phyloP scores from a whole-genome alignment of 2,888 invertebrate genomes.

The Stenoptilia bipunctidactyla region DNA sequence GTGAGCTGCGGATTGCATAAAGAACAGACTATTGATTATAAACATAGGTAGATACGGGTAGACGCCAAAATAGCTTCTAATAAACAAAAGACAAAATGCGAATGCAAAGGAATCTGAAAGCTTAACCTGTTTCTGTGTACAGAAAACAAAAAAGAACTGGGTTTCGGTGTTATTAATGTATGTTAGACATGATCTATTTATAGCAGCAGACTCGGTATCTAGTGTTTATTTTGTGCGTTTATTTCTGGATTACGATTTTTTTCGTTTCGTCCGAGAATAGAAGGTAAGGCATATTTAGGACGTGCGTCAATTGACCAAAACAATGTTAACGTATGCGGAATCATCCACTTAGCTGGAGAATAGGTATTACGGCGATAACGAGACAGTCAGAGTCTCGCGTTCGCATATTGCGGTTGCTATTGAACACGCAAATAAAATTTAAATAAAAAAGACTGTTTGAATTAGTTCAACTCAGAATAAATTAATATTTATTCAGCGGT shows the following conservation, averaged over 20 bases:
- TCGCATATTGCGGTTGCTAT: constrained; percentile 63
- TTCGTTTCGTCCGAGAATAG: constrained; percentile 21
- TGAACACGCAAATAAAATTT: constrained; percentile 17
- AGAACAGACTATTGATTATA: not conserved
- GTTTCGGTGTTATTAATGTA: too few species aligned
- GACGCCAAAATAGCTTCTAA: too few species aligned
- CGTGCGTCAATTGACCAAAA: constrained; percentile 55
- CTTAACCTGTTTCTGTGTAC: too few species aligned
- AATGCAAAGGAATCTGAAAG: too few species aligned
- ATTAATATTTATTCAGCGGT: constrained; percentile 9
- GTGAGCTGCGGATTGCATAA: not conserved
- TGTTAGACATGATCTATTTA: too few species aligned
- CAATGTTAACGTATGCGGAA: constrained; percentile 47
- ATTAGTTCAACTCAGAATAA: constrained; percentile 23
- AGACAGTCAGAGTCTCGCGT: constrained; percentile 62
- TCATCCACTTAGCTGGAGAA: constrained; percentile 49
- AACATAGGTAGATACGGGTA: not conserved
- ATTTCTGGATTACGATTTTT: constrained; percentile 11
- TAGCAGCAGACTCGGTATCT: too few species aligned
- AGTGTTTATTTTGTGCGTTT: constrained; percentile 9
- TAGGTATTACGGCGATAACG: constrained; percentile 59
- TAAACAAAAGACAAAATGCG: too few species aligned
- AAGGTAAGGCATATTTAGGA: constrained; percentile 36
- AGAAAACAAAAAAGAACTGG: too few species aligned
- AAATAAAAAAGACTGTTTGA: constrained; percentile 24